phyloP scores from a whole-genome alignment of 2,888 invertebrate genomes.

The Eupithecia pulchellata region DNA sequence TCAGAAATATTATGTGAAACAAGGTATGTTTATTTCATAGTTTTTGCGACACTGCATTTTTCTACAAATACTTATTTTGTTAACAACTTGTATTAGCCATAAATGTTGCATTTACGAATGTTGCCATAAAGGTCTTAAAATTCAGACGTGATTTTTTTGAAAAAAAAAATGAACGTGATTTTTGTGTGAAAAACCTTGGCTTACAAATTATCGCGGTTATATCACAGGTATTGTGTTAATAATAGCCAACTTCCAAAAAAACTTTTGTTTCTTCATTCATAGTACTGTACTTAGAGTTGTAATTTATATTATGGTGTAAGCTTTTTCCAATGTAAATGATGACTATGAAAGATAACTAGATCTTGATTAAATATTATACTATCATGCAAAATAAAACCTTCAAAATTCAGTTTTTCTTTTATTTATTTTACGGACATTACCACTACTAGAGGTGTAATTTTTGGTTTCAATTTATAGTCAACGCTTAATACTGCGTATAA shows the following conservation, averaged over 20 bases:
- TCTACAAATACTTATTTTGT: background rate
- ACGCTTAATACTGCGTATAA: background rate
- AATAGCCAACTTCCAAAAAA: slow-evolving; percentile 5
- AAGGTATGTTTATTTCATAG: background rate
- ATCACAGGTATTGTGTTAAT: background rate
- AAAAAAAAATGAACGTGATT: too few species aligned
- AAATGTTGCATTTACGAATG: slow-evolving; percentile 29
- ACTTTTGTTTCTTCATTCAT: slow-evolving; percentile 17
- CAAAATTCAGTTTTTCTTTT: slow-evolving; percentile 54
- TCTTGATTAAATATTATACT: slow-evolving; percentile 57
- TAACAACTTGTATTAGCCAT: slow-evolving; percentile 15
- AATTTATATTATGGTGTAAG: slow-evolving; percentile 53
- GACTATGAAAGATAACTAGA: slow-evolving; percentile 59
- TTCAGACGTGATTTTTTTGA: background rate
- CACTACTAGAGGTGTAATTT: background rate
- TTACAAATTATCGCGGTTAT: background rate
- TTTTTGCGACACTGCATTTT: background rate
- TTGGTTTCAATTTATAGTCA: background rate
- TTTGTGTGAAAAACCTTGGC: too few species aligned
- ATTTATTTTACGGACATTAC: background rate
- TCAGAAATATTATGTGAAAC: background rate
- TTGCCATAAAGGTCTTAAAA: slow-evolving; percentile 17
- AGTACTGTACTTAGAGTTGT: slow-evolving; percentile 45
- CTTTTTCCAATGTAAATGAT: slow-evolving; percentile 53
- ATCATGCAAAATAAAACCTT: slow-evolving; percentile 66